Evolutionary conservation across 2,797 vertebrate genomes (phyloP).

Genomic region (Streptopelia turtur): DNA sequence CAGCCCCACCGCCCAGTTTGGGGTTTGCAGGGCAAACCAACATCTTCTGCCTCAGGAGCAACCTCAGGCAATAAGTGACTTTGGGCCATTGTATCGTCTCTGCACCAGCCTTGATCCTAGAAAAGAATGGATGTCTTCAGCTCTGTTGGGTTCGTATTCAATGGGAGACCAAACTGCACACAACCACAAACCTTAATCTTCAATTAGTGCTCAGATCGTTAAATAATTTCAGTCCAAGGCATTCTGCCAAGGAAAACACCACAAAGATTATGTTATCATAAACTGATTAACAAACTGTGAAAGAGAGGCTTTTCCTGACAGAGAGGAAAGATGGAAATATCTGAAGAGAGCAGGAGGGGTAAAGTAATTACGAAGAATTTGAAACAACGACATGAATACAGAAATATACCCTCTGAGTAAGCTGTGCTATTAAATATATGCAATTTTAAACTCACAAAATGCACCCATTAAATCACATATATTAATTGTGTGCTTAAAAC

Average conservation of each 20-base stretch:
- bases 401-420: not conserved
- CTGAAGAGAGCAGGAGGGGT: not conserved
- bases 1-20: not conserved
- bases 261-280: not conserved
- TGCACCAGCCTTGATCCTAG: not conserved
- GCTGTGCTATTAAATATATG: not conserved
- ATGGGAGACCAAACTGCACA: not conserved
- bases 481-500: not conserved
- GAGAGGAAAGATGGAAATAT: not conserved
- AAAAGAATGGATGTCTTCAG: not conserved
- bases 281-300: conserved; percentile 25
- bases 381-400: not conserved
- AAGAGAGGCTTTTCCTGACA: not conserved
- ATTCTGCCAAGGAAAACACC: conserved; percentile 1
- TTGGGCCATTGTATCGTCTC: not conserved
- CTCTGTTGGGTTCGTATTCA: not conserved
- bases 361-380: not conserved
- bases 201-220: conserved; percentile 4
- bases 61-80: not conserved
- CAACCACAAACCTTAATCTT: not conserved
- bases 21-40: not conserved
- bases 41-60: not conserved
- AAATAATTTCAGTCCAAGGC: not conserved
- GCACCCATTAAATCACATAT: not conserved
- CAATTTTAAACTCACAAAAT: not conserved